Conservation (phyloP, 2,797 vertebrate genomes). For the Vultur gryphus region DNA sequence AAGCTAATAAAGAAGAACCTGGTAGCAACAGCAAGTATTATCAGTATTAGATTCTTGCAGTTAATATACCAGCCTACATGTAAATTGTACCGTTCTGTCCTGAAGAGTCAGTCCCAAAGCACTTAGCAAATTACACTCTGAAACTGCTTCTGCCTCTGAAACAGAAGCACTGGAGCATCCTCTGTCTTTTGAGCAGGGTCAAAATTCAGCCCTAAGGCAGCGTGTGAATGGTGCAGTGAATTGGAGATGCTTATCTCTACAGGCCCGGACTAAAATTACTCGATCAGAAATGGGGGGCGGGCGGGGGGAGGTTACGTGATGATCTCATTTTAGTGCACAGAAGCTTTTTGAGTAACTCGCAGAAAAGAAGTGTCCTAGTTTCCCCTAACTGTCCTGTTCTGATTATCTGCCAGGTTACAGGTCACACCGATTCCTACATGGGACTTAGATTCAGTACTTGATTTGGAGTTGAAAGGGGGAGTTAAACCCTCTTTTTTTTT, state of each 20-base stretch:
- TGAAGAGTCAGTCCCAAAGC: slow-evolving; percentile 60
- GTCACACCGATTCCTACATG: not conserved
- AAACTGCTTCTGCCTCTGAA: slow-evolving; percentile 46
- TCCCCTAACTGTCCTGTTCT: not conserved
- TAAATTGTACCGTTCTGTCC: slow-evolving; percentile 19
- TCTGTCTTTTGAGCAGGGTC: slow-evolving; percentile 42
- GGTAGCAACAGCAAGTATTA: slow-evolving; percentile 9
- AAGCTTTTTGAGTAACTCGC: not conserved
- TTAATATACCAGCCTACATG: slow-evolving; percentile 45
- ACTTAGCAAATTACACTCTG: slow-evolving; percentile 61
- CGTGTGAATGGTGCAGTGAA: slow-evolving; percentile 20
- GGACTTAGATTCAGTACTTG: not conserved
- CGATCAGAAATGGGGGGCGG: not conserved
- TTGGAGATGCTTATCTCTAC: slow-evolving; percentile 36
- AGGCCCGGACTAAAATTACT: slow-evolving; percentile 37
- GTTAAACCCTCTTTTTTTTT: not conserved
- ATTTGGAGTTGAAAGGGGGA: not conserved
- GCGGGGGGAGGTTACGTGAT: not conserved
- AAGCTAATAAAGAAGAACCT: slow-evolving; percentile 16
- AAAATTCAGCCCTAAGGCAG: slow-evolving; percentile 50
- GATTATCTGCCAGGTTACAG: not conserved
- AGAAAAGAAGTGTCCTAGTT: slow-evolving; percentile 42
- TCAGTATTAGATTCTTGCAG: slow-evolving; percentile 7
- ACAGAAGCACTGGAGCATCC: slow-evolving; percentile 31
- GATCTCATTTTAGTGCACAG: slow-evolving; percentile 12